Base-by-base conservation (phyloP, 2,888 invertebrate species). In the Brenthis daphne region DNA sequence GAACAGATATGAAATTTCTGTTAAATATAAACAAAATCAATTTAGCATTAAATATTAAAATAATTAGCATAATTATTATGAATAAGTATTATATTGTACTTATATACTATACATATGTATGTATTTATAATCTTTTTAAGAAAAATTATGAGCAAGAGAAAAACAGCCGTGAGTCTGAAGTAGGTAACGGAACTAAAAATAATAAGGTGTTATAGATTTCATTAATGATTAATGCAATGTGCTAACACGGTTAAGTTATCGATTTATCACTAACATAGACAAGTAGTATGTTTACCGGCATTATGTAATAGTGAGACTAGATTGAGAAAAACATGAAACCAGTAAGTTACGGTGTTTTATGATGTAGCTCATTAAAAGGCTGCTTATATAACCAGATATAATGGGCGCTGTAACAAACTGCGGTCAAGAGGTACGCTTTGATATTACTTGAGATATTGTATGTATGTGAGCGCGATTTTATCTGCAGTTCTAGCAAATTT, bases 391-490 rank as follows among this genome's bases (percentile, higher is more conserved):
- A 67, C 50, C 13, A 67, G 37, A 24, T 29, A 43, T 63, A 67
- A 67, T 61, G 63, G 43, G 48, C n/a, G 16, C 13, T 47, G 51
- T 12, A 24, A 63, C n/a, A 50, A 24, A 63, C 48, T 55, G 37
- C 56, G 67, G 67, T 63, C 67, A 63, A 57, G 51, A 63, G 37
- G 55, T n/a, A 63, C 55, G 24, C 43, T 63, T 50, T 51, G 50
- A 64, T 61, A 67, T 63, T 63, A 63, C 63, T 51, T 8, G 51
- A 63, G 67, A 67, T 67, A 67, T 43, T 6, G 6, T 20, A 48
- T 20, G 6, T 20, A 33, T 20, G 11, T 13, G 2, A 8, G 13
- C 43, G 43, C 4, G 61, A 24, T 67, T 33, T 11, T 29, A 63
- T 63, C 63, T 24, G 11, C 14, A 43, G 8, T 1, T 37, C 13